Base-by-base conservation (phyloP, 2,888 invertebrate species). In the Empis stercorea region DNA sequence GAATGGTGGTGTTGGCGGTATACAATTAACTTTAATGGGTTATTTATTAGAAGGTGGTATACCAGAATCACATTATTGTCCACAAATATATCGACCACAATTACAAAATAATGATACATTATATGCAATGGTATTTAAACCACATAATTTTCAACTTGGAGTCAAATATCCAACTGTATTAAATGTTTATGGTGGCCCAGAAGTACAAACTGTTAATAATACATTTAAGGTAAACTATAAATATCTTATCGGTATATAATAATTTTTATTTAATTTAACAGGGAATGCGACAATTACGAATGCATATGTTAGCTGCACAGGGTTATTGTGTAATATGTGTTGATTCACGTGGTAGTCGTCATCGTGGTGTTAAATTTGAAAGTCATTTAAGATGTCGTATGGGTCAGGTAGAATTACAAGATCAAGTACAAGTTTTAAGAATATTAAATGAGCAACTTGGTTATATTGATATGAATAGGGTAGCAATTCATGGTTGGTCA, bases 401-500 rank as follows among this genome's bases (percentile, higher is more conserved):
- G 87, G 96, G 97, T 1, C 87, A 87, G 27, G 87, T 94, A 3
- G 97, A 97, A 64, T 68, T 97, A 43, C 81, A 83, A 37, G 96
- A 97, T 70, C 96, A 99, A 75, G 87, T 94, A 3, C 94, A 97
- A 71, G 93, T 95, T 1, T 68, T 99, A 43, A 80, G 82, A 56
- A 87, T 86, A 79, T 69, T 96, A 48, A 82, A 91, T 0, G 83
- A 87, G 52, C 81, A 81, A 53, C 77, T 87, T 4, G 85, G 84
- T 39, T 92, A 84, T 59, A 88, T 99, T 52, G 99, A 99, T 65
- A 77, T 94, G 75, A 79, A 78, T 55, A 75, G 97, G 42, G 82
- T 99, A 13, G 96, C 92, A 1, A 89, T 99, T 57, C 93, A 94
- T 64, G 99, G 99, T 1, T 99, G 97, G 96, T 96, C 96, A 39